Evolutionary conservation across 2,797 vertebrate species (phyloP).

Genomic region (Alosa sapidissima): DNA sequence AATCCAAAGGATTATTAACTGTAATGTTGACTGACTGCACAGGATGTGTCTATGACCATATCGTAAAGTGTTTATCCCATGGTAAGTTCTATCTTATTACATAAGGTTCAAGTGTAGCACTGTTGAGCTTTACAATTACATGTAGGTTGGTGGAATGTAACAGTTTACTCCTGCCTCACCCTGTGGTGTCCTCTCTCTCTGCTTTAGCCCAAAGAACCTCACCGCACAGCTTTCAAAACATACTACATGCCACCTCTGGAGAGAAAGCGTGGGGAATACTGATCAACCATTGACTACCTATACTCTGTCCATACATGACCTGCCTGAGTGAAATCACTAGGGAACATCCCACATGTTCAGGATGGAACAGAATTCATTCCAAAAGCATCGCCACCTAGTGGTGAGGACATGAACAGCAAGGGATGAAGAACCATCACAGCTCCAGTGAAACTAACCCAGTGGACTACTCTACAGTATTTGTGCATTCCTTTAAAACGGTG

Average conservation of each 20-base stretch:
- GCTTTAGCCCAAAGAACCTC: slow-evolving; percentile 72
- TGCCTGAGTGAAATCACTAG: not conserved
- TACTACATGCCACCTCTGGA: slow-evolving; percentile 77
- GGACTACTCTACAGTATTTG: not conserved
- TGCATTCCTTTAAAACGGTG: not conserved
- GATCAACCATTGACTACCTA: slow-evolving; percentile 42
- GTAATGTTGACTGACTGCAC: not conserved
- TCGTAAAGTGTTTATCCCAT: not conserved
- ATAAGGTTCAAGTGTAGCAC: not conserved
- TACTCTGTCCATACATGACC: not conserved
- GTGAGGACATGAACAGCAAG: not conserved
- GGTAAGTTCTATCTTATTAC: not conserved
- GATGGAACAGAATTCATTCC: not conserved
- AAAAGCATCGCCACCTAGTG: not conserved
- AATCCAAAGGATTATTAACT: not conserved
- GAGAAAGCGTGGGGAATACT: slow-evolving; percentile 70
- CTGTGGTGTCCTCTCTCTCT: slow-evolving; percentile 39
- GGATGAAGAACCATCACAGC: not conserved
- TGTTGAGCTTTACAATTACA: not conserved
- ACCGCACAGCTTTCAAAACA: slow-evolving; percentile 64
- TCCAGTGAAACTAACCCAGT: not conserved
- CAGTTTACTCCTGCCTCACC: not conserved
- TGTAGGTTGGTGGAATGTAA: not conserved
- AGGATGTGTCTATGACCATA: not conserved
- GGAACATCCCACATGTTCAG: not conserved